A percentile compares a stretch with the other conserved stretches of the same genome.
Conservation (phyloP, 2,888 invertebrate genomes). For the Candidula unifasciata region DNA sequence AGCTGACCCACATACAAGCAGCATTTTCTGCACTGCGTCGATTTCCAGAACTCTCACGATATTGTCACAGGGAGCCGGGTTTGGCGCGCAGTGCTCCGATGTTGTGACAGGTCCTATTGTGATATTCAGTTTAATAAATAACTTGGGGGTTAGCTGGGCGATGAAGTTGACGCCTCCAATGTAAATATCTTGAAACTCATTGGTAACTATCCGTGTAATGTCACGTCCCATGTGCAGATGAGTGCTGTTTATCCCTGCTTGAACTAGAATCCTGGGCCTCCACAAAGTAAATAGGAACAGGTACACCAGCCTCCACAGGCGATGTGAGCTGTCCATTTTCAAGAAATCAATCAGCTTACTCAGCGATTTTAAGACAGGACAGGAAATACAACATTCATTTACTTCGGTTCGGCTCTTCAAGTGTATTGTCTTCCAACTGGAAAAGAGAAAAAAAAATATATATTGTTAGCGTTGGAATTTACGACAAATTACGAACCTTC, state of each 20-base stretch:
- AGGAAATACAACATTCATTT: no score
- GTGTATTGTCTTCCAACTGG: no score
- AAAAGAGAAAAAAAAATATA: no score
- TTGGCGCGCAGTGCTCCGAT: constrained; percentile 9
- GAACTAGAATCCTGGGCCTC: not conserved
- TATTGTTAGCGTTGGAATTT: no score
- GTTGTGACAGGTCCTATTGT: constrained; percentile 32
- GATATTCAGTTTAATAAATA: not conserved
- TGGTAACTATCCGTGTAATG: constrained; percentile 2
- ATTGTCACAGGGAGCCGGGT: constrained; percentile 38
- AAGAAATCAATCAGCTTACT: not conserved
- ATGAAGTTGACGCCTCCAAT: constrained; percentile 39
- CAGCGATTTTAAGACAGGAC: no score
- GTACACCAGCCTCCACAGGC: not conserved
- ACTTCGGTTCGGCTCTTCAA: no score
- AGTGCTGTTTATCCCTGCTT: not conserved
- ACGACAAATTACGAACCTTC: no score
- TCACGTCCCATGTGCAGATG: not conserved
- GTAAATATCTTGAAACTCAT: not conserved
- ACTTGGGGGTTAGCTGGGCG: constrained; percentile 4
- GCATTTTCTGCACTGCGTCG: not conserved
- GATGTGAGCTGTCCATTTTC: not conserved
- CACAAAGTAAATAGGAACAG: not conserved
- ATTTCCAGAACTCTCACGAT: constrained; percentile 32
- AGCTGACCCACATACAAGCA: constrained; percentile 48